These are phyloP conservation scores for Ascidia mentula DNA, from an alignment of 23 tunicate genomes.

Conservation along the genomic window DNA sequence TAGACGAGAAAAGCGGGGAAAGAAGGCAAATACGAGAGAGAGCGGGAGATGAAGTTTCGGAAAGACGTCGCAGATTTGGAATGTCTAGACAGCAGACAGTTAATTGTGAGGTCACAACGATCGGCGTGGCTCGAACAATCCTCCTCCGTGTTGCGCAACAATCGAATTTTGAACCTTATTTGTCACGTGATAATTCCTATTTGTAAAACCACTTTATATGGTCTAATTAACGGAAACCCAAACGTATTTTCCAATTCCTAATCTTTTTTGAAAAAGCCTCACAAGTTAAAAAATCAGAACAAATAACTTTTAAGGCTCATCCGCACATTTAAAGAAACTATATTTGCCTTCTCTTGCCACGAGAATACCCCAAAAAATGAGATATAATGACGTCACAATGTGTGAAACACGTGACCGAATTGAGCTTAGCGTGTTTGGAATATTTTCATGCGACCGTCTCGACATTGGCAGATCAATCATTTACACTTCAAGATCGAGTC, in stretches of 20 bases:
- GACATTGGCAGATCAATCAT: too few relatives aligned
- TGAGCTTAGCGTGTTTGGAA: background rate
- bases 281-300: too few relatives aligned
- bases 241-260: too few relatives aligned
- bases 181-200: background rate
- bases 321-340: too few relatives aligned
- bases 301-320: too few relatives aligned
- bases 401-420: background rate
- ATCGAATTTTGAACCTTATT: background rate
- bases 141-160: conserved; percentile 4
- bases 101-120: conserved; percentile 5
- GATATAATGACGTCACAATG: background rate
- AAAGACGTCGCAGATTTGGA: background rate
- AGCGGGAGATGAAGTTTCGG: background rate
- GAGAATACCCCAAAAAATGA: too few relatives aligned
- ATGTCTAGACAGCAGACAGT: conserved; percentile 13
- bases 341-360: too few relatives aligned
- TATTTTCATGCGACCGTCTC: too few relatives aligned
- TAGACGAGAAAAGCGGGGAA: background rate
- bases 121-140: background rate
- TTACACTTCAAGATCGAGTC: too few relatives aligned
- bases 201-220: background rate
- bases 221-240: too few relatives aligned
- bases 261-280: too few relatives aligned
- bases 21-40: conserved; percentile 2